Base-by-base conservation (phyloP, 1,140 invertebrate genomes). In the Pseudomyrmex gracilis region DNA sequence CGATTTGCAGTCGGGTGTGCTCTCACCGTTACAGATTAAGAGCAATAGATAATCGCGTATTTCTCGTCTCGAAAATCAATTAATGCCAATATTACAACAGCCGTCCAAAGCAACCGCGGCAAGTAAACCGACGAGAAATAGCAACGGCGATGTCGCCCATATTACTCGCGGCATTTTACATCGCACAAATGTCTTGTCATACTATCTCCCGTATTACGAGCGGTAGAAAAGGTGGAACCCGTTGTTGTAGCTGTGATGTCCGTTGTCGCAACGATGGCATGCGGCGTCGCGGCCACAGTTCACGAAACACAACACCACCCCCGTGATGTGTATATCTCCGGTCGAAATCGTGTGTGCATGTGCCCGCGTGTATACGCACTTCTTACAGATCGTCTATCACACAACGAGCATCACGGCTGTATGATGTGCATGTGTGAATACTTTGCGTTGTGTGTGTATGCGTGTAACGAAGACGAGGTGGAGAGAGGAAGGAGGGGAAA, bases 311-410 rank as follows among this genome's bases (percentile, higher is more conserved):
- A 70, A 57, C 66, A 80, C 22, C 61, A 24, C 61, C 10, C 22
- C 34, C 12, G 64, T 60, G 20, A 17, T 43, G 3, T 68, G 13
- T 47, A 8, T 80, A 15, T 22, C 43, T 17, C 43, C 17, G 67
- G 49, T 70, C 49, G 67, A 70, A 70, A 70, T 70, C 49, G 45
- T 7, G 47, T 43, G 34, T 78, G 64, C 64, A 47, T 78, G 64
- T 58, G 64, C 64, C 43, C 76, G 64, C 66, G 76, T 70, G 76
- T 80, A 80, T 68, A 80, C 76, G 76, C 76, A 80, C 66, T 80
- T 80, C 9, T 17, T 78, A 78, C 76, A 43, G 22, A 47, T 80
- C 53, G 76, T 70, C 76, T 66, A 53, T 80, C 76, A 80, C 73
- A 76, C 68, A 57, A 76, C 45, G 73, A 76, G 73, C 47, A 76